Base-by-base conservation (phyloP, 2,797 vertebrate genomes). In the Lagorchestes hirsutus region DNA sequence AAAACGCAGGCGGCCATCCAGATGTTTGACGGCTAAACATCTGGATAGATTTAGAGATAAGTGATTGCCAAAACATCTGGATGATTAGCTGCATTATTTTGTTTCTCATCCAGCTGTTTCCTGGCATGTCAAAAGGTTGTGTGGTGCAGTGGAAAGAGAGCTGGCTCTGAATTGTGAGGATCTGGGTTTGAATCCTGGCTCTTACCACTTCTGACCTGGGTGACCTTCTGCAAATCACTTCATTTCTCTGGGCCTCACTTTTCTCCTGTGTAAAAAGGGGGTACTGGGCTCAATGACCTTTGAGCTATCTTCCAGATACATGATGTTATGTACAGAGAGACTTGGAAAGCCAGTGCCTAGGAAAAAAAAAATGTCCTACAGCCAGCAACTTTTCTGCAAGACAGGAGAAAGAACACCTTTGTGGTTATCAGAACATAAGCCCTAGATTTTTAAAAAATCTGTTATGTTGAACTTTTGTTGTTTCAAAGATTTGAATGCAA, bases 401-500 rank as follows among this genome's bases (percentile, higher is more conserved):
- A 58, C 93, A 46, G 92, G 1, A 13, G 0, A 95, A 29, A n/a
- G 50, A 4, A 54, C 52, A 90, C 27, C 31, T 93, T 67, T 55
- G 91, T 54, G 24, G 52, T 97, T 62, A 92, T 87, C 87, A 90
- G 4, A 0, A 1, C 90, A 24, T 94, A 90, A 62, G 50, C 90
- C 0, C 10, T 90, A 92, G 74, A 90, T 94, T 94, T 92, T 92
- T 40, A 40, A 50, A 13, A 13, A 40, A 34, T 96, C 0, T 58
- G 91, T 4, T 52, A 94, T 54, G 24, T 50, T 97, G 67, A 91
- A 95, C 90, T 96, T 93, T 94, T 55, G 55, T 93, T 93, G 93
- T 94, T 59, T 98, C 74, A 92, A 97, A 93, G 1, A 97, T 67
- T 93, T 94, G 93, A 94, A 54, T 82, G 8, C 92, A 95, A 91